These are phyloP conservation scores for Drosophila nikananu DNA, from an alignment of 1,140 invertebrate genomes.

Conservation along the genomic window DNA sequence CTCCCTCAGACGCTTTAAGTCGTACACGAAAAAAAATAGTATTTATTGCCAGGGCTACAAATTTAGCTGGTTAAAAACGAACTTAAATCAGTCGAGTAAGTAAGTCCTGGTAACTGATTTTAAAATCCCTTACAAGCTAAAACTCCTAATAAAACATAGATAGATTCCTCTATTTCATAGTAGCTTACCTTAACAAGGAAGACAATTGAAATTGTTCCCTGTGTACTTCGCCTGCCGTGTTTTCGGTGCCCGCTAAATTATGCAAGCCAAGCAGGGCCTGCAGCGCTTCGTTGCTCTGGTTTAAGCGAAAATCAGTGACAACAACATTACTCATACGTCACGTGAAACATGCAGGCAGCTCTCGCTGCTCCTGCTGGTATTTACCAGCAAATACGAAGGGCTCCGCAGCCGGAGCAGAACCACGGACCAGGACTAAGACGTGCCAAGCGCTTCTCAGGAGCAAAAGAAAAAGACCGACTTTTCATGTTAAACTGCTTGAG, in stretches of 20 bases:
- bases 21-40: not conserved
- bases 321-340: conserved; percentile 82
- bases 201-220: not conserved
- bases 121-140: not conserved
- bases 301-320: conserved; percentile 77
- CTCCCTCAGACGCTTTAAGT: conserved; percentile 40
- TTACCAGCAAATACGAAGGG: conserved; percentile 31
- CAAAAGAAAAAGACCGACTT: not conserved
- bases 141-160: too few relatives aligned
- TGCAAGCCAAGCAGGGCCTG: conserved; percentile 59
- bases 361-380: conserved; percentile 21
- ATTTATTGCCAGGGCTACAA: not conserved
- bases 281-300: conserved; percentile 49
- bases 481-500: conserved; percentile 27
- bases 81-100: not conserved
- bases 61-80: not conserved
- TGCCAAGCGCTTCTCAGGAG: conserved; percentile 34
- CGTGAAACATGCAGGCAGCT: conserved; percentile 51
- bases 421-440: conserved; percentile 12
- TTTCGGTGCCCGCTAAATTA: conserved; percentile 66
- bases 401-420: conserved; percentile 8
- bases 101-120: not conserved
- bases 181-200: too few relatives aligned
- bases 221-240: conserved; percentile 28
- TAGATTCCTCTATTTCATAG: too few relatives aligned